Evolutionary conservation across 2,797 vertebrate genomes (phyloP).

Genomic region (Melopsittacus undulatus): DNA sequence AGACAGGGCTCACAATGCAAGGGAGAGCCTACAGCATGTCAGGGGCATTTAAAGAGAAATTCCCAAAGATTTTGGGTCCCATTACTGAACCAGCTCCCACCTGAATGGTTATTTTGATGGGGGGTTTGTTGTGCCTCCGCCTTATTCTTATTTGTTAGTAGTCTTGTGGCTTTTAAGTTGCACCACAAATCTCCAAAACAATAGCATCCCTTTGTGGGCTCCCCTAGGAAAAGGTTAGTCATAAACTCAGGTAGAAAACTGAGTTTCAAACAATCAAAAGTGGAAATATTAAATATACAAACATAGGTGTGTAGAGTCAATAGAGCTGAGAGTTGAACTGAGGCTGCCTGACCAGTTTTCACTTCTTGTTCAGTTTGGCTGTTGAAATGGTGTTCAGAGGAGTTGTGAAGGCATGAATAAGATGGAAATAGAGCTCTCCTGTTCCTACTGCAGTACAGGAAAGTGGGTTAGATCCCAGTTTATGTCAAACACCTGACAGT

Average conservation of each 20-base stretch:
- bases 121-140: neutral
- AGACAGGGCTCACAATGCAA: neutral
- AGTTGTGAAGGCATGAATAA: neutral
- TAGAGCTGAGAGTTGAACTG: neutral
- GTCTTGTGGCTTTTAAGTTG: neutral
- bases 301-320: neutral
- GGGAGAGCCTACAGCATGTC: neutral
- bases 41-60: neutral
- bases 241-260: neutral
- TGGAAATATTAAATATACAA: neutral
- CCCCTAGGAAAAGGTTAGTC: neutral
- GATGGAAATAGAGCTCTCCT: neutral
- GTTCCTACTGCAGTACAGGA: neutral
- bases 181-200: neutral
- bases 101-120: neutral
- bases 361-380: neutral
- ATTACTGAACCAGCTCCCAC: neutral
- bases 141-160: neutral
- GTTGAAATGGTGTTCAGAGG: neutral
- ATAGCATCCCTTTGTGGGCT: neutral
- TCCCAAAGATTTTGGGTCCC: neutral
- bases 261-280: neutral
- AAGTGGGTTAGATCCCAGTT: neutral
- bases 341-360: neutral
- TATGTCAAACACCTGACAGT: neutral